These are phyloP conservation scores for Epirrita christyi DNA, from an alignment of 2,888 invertebrate species.

Conservation along the genomic window DNA sequence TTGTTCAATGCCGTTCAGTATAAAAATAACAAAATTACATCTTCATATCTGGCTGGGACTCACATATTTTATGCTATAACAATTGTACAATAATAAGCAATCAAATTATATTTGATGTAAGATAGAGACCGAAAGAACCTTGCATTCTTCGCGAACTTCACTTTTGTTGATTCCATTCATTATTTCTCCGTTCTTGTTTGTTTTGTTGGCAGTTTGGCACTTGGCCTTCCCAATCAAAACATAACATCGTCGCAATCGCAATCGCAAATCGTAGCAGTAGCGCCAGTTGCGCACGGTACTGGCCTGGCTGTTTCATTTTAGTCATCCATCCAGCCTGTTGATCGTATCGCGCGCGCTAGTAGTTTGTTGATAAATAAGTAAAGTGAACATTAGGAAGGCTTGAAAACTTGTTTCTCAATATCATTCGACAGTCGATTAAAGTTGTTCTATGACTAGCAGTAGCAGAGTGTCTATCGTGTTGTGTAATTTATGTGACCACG, in stretches of 20 bases:
- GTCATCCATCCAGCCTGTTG: slow-evolving; percentile 51
- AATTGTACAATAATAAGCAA: not conserved
- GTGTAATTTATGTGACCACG: slow-evolving; percentile 52
- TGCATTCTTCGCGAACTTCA: slow-evolving; percentile 46
- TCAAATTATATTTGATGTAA: not conserved
- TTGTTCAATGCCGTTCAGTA: too few relatives aligned
- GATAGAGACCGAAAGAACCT: slow-evolving; percentile 10
- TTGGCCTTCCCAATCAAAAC: too few relatives aligned
- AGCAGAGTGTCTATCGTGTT: slow-evolving; percentile 50
- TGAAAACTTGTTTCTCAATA: slow-evolving; percentile 12
- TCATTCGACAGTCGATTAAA: too few relatives aligned
- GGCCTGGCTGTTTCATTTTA: slow-evolving; percentile 51
- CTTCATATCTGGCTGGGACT: too few relatives aligned
- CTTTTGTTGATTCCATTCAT: slow-evolving; percentile 51
- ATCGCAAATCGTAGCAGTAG: slow-evolving; percentile 41
- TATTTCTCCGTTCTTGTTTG: slow-evolving; percentile 34
- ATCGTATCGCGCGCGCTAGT: slow-evolving; percentile 32
- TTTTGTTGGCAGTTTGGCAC: slow-evolving; percentile 29
- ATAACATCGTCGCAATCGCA: slow-evolving; percentile 36
- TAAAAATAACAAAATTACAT: too few relatives aligned
- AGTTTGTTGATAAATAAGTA: slow-evolving; percentile 16
- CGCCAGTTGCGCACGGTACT: slow-evolving; percentile 29
- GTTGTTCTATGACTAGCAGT: too few relatives aligned
- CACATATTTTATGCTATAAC: not conserved
- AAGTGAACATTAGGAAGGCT: not conserved